Evolutionary conservation across 2,797 vertebrate genomes (phyloP).

Genomic region (Mormyrops attenuatus): DNA sequence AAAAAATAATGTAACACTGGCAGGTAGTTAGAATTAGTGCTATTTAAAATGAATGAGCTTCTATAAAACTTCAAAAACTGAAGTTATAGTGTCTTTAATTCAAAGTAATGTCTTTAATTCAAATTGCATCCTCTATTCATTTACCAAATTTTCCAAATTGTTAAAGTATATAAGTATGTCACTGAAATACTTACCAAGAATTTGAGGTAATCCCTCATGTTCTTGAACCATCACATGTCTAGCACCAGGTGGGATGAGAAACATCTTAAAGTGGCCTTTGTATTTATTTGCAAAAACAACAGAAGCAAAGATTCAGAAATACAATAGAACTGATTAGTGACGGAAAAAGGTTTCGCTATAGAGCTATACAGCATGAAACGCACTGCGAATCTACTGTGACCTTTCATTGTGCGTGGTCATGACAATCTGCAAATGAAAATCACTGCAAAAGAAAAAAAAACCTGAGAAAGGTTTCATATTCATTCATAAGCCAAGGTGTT

Average conservation of each 20-base stretch:
- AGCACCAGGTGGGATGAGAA: constrained; percentile 92
- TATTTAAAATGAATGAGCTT: neutral
- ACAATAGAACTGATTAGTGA: constrained; percentile 67
- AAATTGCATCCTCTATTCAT: neutral
- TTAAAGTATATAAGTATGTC: neutral
- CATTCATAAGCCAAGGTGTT: constrained; percentile 33
- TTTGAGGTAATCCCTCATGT: constrained; percentile 92
- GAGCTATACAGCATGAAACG: constrained; percentile 47
- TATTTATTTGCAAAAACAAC: constrained; percentile 53
- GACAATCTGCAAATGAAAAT: constrained; percentile 34
- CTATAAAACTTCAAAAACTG: neutral
- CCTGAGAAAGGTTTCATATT: constrained; percentile 32
- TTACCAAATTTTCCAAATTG: neutral
- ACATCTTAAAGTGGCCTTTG: constrained; percentile 99
- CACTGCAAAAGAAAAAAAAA: constrained; percentile 33
- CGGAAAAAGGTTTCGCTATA: constrained; percentile 48
- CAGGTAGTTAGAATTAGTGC: neutral
- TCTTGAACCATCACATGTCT: constrained; percentile 97
- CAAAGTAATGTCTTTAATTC: neutral
- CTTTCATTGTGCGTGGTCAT: constrained; percentile 21
- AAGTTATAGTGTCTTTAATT: neutral
- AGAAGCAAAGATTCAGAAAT: constrained; percentile 61
- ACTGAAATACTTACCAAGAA: constrained; percentile 87
- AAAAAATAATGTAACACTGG: neutral
- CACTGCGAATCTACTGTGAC: constrained; percentile 12